These are phyloP conservation scores for Hermaeophaga mercurialis DNA, from an alignment of 2,888 invertebrate genomes.

Conservation along the genomic window DNA sequence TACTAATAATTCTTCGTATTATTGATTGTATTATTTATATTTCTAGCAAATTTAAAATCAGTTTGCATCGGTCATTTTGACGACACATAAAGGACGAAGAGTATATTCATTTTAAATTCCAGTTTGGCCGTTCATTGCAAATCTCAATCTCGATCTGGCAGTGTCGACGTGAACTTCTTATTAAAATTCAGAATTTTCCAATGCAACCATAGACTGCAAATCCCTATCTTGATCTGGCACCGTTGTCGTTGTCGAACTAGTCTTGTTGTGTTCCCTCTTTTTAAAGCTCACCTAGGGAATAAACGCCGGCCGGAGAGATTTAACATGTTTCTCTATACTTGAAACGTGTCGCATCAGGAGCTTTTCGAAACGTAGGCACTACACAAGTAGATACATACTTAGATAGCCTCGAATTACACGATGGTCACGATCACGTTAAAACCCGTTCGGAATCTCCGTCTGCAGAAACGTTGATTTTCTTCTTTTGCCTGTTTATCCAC, in stretches of 20 bases:
- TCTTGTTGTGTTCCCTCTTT: constrained; percentile 5
- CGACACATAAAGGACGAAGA: no score
- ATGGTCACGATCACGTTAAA: constrained; percentile 24
- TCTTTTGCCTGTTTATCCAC: background rate
- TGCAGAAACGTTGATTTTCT: constrained; percentile 1
- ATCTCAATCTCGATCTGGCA: no score
- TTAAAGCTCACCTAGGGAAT: constrained; percentile 17
- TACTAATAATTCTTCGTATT: no score
- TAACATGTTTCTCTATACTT: constrained; percentile 30
- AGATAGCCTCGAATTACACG: constrained; percentile 25
- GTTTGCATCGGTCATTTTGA: no score
- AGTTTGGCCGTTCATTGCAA: no score
- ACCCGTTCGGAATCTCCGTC: constrained; percentile 5
- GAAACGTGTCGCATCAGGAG: constrained; percentile 27
- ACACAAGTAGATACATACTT: constrained; percentile 22
- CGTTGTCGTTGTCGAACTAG: background rate
- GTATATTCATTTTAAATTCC: no score
- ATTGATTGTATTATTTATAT: no score
- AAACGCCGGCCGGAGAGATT: constrained; percentile 25
- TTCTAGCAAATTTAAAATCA: no score
- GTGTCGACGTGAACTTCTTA: no score
- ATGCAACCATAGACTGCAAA: constrained; percentile 15
- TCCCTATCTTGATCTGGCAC: constrained; percentile 6
- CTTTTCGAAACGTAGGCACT: constrained; percentile 22
- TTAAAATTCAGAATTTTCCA: constrained; percentile 14